Base-by-base conservation (phyloP, 2,888 invertebrate genomes). In the Lymantria dispar region DNA sequence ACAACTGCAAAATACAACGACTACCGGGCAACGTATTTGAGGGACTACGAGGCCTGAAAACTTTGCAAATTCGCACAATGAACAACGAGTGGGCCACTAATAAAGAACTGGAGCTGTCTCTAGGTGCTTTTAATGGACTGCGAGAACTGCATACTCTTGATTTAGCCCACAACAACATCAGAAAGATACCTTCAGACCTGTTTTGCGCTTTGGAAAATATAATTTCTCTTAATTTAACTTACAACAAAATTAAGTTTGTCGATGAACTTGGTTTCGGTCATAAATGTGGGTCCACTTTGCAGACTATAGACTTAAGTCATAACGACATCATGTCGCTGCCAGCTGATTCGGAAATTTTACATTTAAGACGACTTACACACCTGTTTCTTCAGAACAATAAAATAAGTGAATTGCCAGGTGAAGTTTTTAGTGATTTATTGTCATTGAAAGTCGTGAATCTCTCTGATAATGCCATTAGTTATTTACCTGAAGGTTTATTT, bases 381-480 rank as follows among this genome's bases (percentile, higher is more conserved):
- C 92, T 98, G 45, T 94, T 94, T 70, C 86, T 98, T 68, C 95
- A 97, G 78, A 94, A 96, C 79, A 98, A 98, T 87, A 95, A 95
- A 76, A 94, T 98, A 66, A 94, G 93, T 61, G 95, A 95, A 60
- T 90, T 98, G 58, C 94, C 95, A 7, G 93, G 94, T 50, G 95
- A 96, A 68, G 95, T 97, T 9, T 93, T 98, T 73, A 93, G 94
- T 62, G 96, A 96, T 51, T 88, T 98, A 56, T 93, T 95, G 30
- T 95, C 95, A 43, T 88, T 98, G 70, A 94, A 96, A 71, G 93
- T 96, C 45, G 92, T 98, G 49, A 97, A 98, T 85, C 89, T 98
- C 58, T 96, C 97, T 48, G 95, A 95, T 85, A 98, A 98, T 83
- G 94, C 94, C 56, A 92, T 98, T 72, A 95, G 94, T 72, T 94